Base-by-base conservation (phyloP, 2,113 vertebrate species). In the Phoxinus phoxinus region DNA sequence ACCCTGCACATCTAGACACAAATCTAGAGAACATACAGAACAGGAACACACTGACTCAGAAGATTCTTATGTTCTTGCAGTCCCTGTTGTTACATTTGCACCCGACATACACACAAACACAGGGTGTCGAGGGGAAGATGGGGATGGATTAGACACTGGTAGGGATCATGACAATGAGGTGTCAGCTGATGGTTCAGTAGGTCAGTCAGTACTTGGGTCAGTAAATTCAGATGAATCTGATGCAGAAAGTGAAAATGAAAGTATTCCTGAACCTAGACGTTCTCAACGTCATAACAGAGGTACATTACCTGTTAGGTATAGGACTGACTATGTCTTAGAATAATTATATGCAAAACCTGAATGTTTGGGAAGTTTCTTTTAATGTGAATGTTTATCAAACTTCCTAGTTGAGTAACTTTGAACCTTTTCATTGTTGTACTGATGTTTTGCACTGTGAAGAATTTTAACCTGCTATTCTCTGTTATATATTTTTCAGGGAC, bases 231-330 rank as follows among this genome's bases (percentile, higher is more conserved):
- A n/a, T 82, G 86, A 4, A 4, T 86, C 86, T 53, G 73, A 44
- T 15, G 37, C 30, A 3, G 48, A 44, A 12, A 48, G 48, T 59
- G 61, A 78, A 6, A 72, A 53, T 12, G 48, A 84, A 27, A 59
- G 48, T 72, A 41, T 53, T 4, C 30, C 7, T 41, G 44, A 75
- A 75, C 30, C 23, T 6, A 83, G 58, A 17, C 27, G 80, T 8
- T 77, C 86, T 23, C 61, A 79, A 6, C 21, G 86, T 15, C 1
- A 8, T 3, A 84, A 75, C 19, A 87, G 30, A 41, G 72, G 86
- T 80, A 59, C 11, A 8, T 23, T 84, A 44, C 81, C 86, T 19
- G 10, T 46, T 12, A 87, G 73, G 69, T 87, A 61, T 6, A 84
- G 73, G 12, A 51, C 15, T 82, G 56, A 69, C 12, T 86, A 71